Evolutionary conservation across 2,888 invertebrate species (phyloP).

Genomic region (Drosophila mercatorum): DNA sequence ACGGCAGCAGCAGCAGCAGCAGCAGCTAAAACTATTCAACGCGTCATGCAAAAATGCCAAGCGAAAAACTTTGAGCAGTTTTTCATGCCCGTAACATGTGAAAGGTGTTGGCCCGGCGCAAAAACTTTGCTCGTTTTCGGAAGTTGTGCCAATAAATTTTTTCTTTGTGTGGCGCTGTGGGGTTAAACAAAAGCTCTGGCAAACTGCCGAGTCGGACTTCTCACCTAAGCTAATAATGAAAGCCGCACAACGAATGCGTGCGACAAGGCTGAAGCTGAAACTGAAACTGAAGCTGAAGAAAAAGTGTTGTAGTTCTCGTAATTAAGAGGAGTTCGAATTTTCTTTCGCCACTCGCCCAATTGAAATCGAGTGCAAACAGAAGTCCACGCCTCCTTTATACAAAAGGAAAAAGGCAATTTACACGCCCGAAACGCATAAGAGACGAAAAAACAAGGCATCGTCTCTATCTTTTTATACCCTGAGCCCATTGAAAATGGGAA

Average conservation of each 20-base stretch:
- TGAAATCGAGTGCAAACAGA: constrained; percentile 45
- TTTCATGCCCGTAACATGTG: constrained; percentile 72
- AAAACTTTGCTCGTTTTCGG: constrained; percentile 62
- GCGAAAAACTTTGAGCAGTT: constrained; percentile 50
- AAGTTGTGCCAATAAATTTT: constrained; percentile 71
- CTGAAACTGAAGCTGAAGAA: constrained; percentile 17
- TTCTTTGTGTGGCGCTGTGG: constrained; percentile 14
- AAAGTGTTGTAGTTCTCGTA: constrained; percentile 59
- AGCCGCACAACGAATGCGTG: constrained; percentile 47
- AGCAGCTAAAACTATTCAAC: constrained; percentile 47
- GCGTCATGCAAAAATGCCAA: constrained; percentile 61
- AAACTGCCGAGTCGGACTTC: background rate
- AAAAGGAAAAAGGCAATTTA: constrained; percentile 57
- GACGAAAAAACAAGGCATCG: constrained; percentile 18
- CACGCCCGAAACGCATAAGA: constrained; percentile 36
- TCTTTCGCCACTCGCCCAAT: constrained; percentile 40
- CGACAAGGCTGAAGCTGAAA: constrained; percentile 29
- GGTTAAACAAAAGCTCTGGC: constrained; percentile 53
- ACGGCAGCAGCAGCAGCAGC: background rate
- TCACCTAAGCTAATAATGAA: constrained; percentile 42
- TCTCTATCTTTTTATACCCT: constrained; percentile 3
- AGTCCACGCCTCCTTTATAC: constrained; percentile 26
- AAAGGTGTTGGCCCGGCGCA: constrained; percentile 61
- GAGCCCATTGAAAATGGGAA: no score
- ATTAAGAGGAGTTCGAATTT: constrained; percentile 62